phyloP scores from a whole-genome alignment of 2,113 vertebrate genomes.

The Coreoperca whiteheadi region DNA sequence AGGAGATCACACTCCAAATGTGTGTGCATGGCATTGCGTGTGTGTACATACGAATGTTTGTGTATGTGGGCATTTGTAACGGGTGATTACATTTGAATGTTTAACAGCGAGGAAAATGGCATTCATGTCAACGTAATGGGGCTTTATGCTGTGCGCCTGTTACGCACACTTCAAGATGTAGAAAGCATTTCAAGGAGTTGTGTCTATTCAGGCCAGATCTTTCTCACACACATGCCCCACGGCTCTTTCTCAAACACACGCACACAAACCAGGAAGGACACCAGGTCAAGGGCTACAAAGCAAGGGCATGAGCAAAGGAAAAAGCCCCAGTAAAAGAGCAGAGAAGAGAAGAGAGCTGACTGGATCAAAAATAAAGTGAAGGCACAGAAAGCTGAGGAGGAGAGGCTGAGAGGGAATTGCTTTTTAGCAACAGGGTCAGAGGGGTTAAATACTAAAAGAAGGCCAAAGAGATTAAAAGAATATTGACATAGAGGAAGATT shows the following conservation, averaged over 20 bases:
- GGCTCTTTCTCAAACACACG: constrained; percentile 21
- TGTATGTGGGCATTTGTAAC: constrained; percentile 33
- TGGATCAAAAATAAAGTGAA: constrained; percentile 55
- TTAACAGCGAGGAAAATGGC: constrained; percentile 20
- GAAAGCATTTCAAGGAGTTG: constrained; percentile 14
- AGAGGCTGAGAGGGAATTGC: constrained; percentile 32
- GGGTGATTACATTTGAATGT: constrained; percentile 38
- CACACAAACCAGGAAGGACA: constrained; percentile 57
- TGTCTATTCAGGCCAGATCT: constrained; percentile 37
- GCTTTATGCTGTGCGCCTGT: background rate
- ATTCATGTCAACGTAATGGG: constrained; percentile 26
- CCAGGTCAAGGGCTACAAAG: constrained; percentile 61
- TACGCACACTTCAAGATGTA: constrained; percentile 5
- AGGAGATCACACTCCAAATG: constrained; percentile 54
- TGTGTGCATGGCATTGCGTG: constrained; percentile 27
- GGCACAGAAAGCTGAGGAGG: constrained; percentile 27
- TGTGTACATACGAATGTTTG: constrained; percentile 22
- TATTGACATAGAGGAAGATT: constrained; percentile 56
- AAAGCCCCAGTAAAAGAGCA: constrained; percentile 39
- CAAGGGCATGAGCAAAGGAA: constrained; percentile 54
- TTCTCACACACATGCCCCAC: constrained; percentile 2
- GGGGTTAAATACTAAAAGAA: constrained; percentile 50
- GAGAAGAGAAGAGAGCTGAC: constrained; percentile 37
- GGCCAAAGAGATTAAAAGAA: constrained; percentile 58
- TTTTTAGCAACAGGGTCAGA: constrained; percentile 53